Evolutionary conservation across 2,888 invertebrate genomes (phyloP).

Genomic region (Matsumyia berberina): DNA sequence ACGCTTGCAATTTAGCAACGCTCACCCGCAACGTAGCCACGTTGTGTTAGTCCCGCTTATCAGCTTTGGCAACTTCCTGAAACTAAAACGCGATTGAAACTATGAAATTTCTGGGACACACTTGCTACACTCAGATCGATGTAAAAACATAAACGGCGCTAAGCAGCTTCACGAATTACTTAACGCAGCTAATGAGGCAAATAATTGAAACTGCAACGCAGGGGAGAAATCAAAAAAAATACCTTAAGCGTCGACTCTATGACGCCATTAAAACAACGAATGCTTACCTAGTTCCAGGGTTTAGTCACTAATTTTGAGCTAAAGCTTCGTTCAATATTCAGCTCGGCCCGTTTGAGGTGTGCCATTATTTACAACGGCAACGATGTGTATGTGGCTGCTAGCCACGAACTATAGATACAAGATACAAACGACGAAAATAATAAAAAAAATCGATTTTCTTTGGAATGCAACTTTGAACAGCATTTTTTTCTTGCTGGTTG

Average conservation of each 20-base stretch:
- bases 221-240: conserved; percentile 1
- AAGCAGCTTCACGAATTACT: conserved; percentile 47
- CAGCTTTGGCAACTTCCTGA: conserved; percentile 40
- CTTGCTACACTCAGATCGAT: background rate
- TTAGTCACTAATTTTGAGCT: conserved; percentile 39
- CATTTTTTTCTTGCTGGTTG: conserved; percentile 8
- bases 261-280: conserved; percentile 37
- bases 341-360: conserved; percentile 53
- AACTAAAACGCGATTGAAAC: background rate
- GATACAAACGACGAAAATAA: conserved; percentile 11
- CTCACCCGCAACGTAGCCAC: conserved; percentile 1
- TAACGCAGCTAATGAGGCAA: conserved; percentile 53
- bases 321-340: conserved; percentile 37
- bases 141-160: conserved; percentile 24
- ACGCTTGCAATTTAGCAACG: conserved; percentile 37
- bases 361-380: conserved; percentile 57
- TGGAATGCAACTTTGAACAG: conserved; percentile 64
- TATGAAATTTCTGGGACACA: background rate
- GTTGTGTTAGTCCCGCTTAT: conserved; percentile 45
- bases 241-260: conserved; percentile 21
- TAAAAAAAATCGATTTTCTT: conserved; percentile 27
- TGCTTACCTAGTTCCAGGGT: conserved; percentile 11
- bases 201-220: conserved; percentile 26
- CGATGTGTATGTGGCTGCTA: conserved; percentile 2
- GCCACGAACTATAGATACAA: conserved; percentile 6